Percentiles rank a stretch among this genome's conserved stretches.
Evolutionary conservation across 2,888 invertebrate species (phyloP).

Genomic region (Prosapia bicincta): DNA sequence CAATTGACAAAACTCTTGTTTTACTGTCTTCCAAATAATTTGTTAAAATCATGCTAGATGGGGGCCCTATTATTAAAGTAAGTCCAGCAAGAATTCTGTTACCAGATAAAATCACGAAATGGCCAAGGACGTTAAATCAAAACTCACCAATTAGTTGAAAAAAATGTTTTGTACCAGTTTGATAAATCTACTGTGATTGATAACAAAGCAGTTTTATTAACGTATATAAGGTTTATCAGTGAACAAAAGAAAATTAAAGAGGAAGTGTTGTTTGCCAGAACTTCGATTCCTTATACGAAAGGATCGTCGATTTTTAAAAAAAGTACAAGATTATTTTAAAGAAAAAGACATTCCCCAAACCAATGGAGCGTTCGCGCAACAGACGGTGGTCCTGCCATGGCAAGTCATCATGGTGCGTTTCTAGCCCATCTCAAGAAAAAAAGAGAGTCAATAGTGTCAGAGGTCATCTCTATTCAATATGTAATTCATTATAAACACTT

Average conservation of each 20-base stretch:
- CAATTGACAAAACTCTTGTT: too few relatives aligned
- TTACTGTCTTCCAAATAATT: neutral
- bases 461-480: neutral
- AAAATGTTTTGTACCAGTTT: neutral
- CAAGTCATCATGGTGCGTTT: neutral
- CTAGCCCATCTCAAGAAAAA: neutral
- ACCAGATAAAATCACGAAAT: slow-evolving; percentile 5
- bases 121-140: slow-evolving; percentile 6
- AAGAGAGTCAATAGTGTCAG: too few relatives aligned
- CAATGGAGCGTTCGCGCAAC: slow-evolving; percentile 15
- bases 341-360: slow-evolving; percentile 7
- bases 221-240: slow-evolving; percentile 21
- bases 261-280: slow-evolving; percentile 31
- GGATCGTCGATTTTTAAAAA: slow-evolving; percentile 26
- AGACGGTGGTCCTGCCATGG: slow-evolving; percentile 29
- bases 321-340: slow-evolving; percentile 8
- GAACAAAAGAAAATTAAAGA: slow-evolving; percentile 29
- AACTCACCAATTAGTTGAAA: slow-evolving; percentile 2
- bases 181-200: slow-evolving; percentile 15
- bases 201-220: slow-evolving; percentile 26
- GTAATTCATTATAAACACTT: neutral
- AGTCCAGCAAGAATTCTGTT: slow-evolving; percentile 6
- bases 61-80: neutral
- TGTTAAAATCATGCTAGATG: neutral
- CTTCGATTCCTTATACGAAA: slow-evolving; percentile 26